phyloP scores from a whole-genome alignment of 2,797 vertebrate genomes.

The Dipus sagitta region DNA sequence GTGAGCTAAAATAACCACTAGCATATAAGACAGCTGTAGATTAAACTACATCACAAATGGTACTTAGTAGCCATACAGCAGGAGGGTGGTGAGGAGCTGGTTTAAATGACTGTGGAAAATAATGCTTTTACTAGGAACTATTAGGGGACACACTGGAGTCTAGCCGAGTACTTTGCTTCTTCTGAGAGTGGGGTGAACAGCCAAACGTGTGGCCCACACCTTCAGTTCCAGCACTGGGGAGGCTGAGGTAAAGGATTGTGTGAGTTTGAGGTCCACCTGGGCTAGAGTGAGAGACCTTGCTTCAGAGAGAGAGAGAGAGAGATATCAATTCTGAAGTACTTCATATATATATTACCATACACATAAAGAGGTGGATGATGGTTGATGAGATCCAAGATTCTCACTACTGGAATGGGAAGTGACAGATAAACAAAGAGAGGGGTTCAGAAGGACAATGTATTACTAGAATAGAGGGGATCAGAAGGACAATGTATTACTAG shows the following conservation, averaged over 20 bases:
- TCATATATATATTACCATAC: neutral
- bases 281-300: too few species aligned
- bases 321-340: neutral
- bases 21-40: neutral
- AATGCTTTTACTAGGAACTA: neutral
- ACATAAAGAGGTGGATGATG: neutral
- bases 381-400: neutral
- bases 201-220: too few species aligned
- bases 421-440: neutral
- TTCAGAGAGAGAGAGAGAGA: too few species aligned
- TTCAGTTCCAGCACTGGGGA: too few species aligned
- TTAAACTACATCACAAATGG: neutral
- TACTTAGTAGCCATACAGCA: neutral
- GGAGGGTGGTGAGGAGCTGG: neutral
- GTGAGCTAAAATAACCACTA: neutral
- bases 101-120: neutral
- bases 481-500: neutral
- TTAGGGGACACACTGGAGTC: neutral
- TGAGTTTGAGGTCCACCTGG: too few species aligned
- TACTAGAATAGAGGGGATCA: neutral
- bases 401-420: neutral
- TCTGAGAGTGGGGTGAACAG: neutral
- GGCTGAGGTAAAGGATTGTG: too few species aligned
- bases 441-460: neutral
- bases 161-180: constrained; percentile 11